Percentiles rank a stretch among this genome's conserved stretches.
phyloP scores from a whole-genome alignment of 1,140 invertebrate species.

The Drosophila kanapiae region DNA sequence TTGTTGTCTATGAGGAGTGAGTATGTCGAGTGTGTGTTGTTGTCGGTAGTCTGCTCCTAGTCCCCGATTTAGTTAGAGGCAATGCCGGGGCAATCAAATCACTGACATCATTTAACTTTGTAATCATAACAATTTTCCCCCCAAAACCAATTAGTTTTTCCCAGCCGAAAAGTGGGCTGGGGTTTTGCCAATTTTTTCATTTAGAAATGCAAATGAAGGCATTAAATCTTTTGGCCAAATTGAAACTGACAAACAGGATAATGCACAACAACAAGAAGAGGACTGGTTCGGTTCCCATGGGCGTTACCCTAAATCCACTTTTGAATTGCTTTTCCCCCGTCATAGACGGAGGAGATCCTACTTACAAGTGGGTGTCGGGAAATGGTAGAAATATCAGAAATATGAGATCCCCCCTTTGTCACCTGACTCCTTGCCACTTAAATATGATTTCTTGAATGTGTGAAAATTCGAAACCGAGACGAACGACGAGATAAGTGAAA shows the following conservation, averaged over 20 bases:
- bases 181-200: conserved; percentile 60
- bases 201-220: conserved; percentile 81
- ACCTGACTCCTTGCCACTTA: conserved; percentile 22
- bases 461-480: conserved; percentile 63
- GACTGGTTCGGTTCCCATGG: conserved; percentile 47
- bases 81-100: conserved; percentile 70
- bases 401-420: conserved; percentile 34
- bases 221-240: conserved; percentile 77
- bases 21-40: conserved; percentile 24
- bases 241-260: conserved; percentile 80
- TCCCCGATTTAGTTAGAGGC: conserved; percentile 50
- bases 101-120: conserved; percentile 78
- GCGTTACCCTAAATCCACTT: conserved; percentile 36
- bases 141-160: conserved; percentile 74
- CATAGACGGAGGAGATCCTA: conserved; percentile 6
- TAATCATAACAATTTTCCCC: conserved; percentile 79
- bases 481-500: conserved; percentile 33
- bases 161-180: conserved; percentile 58
- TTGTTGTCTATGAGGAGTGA: conserved; percentile 38
- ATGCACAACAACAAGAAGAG: conserved; percentile 24
- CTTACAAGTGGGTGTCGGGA: conserved; percentile 42
- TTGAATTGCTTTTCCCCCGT: conserved; percentile 31
- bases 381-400: conserved; percentile 18
- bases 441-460: conserved; percentile 43
- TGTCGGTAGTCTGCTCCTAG: conserved; percentile 37